Base-by-base conservation (phyloP, 1,140 invertebrate genomes). In the Penaeus vannamei region DNA sequence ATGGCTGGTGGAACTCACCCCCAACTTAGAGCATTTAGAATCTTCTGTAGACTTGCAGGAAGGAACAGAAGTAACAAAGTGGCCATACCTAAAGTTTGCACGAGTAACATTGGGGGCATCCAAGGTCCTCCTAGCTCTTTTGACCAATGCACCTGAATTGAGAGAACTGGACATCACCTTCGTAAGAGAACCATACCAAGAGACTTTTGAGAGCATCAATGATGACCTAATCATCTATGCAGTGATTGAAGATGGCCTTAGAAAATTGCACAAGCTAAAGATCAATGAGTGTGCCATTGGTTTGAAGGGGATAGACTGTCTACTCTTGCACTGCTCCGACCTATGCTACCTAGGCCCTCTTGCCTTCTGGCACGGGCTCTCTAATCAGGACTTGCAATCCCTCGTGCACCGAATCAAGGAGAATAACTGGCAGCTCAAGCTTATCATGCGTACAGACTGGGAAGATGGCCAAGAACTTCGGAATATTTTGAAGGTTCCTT, bases 371-470 rank as follows among this genome's bases (percentile, higher is more conserved):
- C 26, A 76, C 12, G 42, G 42, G 19, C 19, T 76, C 26, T 76
- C 26, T 29, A 29, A 4, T 20, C 29, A 29, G 19, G 72, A 76
- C 22, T 20, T 76, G 19, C 29, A 76, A 0, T 32, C 19, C 17
- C 42, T 32, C 29, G 19, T 19, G 7, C 42, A 61, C 2, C 46
- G n/a, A 42, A 42, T 64, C 46, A 17, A 61, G n/a, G 23, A 84
- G 22, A 84, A 84, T 46, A 84, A 84, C 36, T 84, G 83, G 83
- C 23, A 23, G 19, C 46, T 84, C 61, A 84, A 46, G 32, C 46
- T 69, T n/a, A 64, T 84, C 23, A 84, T 84, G 83, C 62, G 83
- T 12, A n/a, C 61, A 64, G 62, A 84, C 32, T 69, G 64, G 64
- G 83, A 84, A 23, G 17, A 53, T 17, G 53, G 53, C 10, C 53